Percentiles rank a stretch among this genome's conserved stretches.
Evolutionary conservation across 2,888 invertebrate species (phyloP).

Genomic region (Cheilosia grossa): DNA sequence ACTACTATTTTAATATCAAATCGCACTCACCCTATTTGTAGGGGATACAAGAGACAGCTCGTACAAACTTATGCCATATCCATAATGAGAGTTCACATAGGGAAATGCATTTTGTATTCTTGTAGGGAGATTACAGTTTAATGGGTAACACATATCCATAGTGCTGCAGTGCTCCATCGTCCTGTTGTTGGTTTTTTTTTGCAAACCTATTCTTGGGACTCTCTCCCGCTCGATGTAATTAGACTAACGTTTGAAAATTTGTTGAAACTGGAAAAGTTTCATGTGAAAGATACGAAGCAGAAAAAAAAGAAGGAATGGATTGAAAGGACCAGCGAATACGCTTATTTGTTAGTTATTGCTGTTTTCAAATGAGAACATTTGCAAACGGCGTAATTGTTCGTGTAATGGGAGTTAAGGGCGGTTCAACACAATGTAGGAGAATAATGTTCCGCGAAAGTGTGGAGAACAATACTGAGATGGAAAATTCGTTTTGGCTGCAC

Average conservation of each 20-base stretch:
- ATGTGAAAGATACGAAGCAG: conserved; percentile 46
- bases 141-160: conserved; percentile 72
- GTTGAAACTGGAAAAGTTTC: conserved; percentile 67
- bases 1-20: background rate
- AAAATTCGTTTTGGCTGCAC: no score
- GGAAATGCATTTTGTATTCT: conserved; percentile 71
- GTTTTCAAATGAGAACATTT: conserved; percentile 62
- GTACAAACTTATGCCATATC: conserved; percentile 46
- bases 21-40: background rate
- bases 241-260: conserved; percentile 71
- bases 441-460: conserved; percentile 12
- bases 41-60: conserved; percentile 15
- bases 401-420: conserved; percentile 34
- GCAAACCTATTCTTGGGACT: background rate
- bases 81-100: conserved; percentile 71
- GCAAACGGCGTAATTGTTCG: conserved; percentile 59
- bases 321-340: conserved; percentile 32
- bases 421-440: background rate
- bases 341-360: conserved; percentile 70
- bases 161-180: conserved; percentile 48
- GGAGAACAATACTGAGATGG: background rate
- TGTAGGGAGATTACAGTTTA: conserved; percentile 72
- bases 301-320: conserved; percentile 25
- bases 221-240: conserved; percentile 56
- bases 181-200: conserved; percentile 12